Base-by-base conservation (phyloP, 2,888 invertebrate genomes). In the Rutpela maculata region DNA sequence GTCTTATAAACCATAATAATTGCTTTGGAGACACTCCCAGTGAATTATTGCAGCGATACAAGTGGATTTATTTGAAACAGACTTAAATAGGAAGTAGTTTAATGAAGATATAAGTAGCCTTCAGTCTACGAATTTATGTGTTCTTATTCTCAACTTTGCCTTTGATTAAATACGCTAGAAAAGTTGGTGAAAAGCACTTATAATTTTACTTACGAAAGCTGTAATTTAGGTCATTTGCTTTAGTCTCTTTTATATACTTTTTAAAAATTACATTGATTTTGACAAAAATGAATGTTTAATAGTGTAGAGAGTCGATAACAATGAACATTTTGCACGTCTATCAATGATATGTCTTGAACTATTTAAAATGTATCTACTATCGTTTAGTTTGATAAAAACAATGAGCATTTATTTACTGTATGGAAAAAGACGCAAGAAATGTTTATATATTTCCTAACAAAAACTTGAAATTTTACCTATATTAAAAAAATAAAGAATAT, bases 31-130 rank as follows among this genome's bases (percentile, higher is more conserved):
- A 70, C 60, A 70, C 60, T 70, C 43, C 43, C 22, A 11, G 22
- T 70, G 43, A 70, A 15, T 60, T 70, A 70, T 56, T 60, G 60
- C 70, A 22, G 43, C 38, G 31, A 31, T 57, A 15, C 59, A 60
- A 70, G 38, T 43, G 26, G 59, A 59, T 70, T 70, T 70, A 70
- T 70, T 70, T 60, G 31, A 70, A 43, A 38, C 60, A 38, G 43
- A 10, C 35, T 68, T 68, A 68, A 68, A 68, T 68, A 57, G 69
- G 69, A 59, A 69, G 38, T 59, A 26, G 26, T 57, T 38, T 69
- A 69, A 69, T 69, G 57, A 69, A 69, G 69, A 69, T 57, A 69
- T 57, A 69, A 59, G 69, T 18, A 69, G 26, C 19, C 69, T 69
- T 43, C 55, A 55, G 67, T 67, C 59, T 59, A 59, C 59, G 22